Percentiles rank a stretch among this genome's conserved stretches.
Evolutionary conservation across 1,140 invertebrate species (phyloP).

Genomic region (Caenorhabditis remanei): DNA sequence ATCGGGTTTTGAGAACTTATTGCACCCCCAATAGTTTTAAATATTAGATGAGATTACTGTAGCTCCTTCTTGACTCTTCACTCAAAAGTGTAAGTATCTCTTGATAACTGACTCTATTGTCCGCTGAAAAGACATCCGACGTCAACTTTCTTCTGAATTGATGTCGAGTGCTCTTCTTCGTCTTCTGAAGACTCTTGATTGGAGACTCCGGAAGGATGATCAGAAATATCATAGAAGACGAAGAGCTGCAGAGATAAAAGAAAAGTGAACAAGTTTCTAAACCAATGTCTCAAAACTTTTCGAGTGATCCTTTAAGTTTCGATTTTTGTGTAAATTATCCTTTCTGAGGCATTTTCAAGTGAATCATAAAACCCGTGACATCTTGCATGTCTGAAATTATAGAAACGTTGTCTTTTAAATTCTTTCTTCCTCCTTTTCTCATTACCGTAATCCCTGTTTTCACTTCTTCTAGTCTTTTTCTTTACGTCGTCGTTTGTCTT

Average conservation of each 20-base stretch:
- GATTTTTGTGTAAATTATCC: no score
- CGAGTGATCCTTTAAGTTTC: background rate
- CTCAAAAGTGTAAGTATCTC: slow-evolving; percentile 52
- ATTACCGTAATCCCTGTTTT: background rate
- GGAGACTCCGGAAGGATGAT: slow-evolving; percentile 34
- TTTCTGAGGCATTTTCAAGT: no score
- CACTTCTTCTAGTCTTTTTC: no score
- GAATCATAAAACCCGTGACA: no score
- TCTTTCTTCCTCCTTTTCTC: background rate
- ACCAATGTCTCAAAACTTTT: background rate
- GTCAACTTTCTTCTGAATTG: slow-evolving; percentile 42
- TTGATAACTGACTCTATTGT: slow-evolving; percentile 55
- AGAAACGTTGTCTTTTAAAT: no score
- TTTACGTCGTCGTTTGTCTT: no score
- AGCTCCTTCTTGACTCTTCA: background rate
- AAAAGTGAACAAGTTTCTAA: slow-evolving; percentile 44
- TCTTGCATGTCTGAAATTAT: no score
- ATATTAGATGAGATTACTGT: background rate
- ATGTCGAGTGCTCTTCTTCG: slow-evolving; percentile 43
- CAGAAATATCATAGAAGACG: background rate
- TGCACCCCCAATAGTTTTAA: background rate
- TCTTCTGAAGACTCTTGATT: slow-evolving; percentile 56
- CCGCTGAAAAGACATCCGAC: slow-evolving; percentile 7
- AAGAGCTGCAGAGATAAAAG: slow-evolving; percentile 19
- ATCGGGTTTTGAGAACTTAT: no score